These are phyloP conservation scores for Acleris cristana DNA, from an alignment of 2,888 invertebrate species.

Conservation along the genomic window DNA sequence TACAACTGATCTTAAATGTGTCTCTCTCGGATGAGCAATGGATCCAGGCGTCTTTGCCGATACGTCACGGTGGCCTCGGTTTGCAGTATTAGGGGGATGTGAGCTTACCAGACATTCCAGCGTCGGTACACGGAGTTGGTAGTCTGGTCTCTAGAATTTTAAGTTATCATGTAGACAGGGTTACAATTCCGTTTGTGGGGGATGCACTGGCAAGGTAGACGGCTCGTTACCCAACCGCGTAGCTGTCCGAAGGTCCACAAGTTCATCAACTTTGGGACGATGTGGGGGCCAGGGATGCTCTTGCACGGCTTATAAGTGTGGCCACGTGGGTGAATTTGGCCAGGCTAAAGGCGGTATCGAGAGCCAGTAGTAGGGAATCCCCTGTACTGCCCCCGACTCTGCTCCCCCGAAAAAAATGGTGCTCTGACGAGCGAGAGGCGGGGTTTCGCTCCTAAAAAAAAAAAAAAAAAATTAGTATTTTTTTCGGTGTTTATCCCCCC, in stretches of 20 bases:
- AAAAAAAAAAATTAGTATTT: too few relatives aligned
- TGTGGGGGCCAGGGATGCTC: neutral
- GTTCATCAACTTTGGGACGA: neutral
- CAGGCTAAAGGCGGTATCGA: too few relatives aligned
- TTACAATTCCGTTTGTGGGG: neutral
- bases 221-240: neutral
- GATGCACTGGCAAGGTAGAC: neutral
- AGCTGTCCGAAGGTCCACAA: neutral
- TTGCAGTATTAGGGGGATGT: neutral
- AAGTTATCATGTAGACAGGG: neutral
- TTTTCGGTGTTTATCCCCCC: too few relatives aligned
- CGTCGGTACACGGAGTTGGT: neutral
- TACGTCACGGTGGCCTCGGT: constrained; percentile 15
- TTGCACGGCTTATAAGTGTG: neutral
- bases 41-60: constrained; percentile 6
- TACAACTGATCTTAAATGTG: constrained; percentile 5
- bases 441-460: too few relatives aligned
- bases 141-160: neutral
- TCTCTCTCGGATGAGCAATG: neutral
- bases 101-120: neutral
- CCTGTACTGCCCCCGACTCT: too few relatives aligned
- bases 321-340: too few relatives aligned
- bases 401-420: too few relatives aligned
- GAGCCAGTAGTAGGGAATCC: too few relatives aligned
- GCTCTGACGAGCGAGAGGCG: too few relatives aligned